Evolutionary conservation across 1,140 invertebrate genomes (phyloP), one percentile per base, ranked within the genome.

Genomic region (Macrostomum lignano): DNA sequence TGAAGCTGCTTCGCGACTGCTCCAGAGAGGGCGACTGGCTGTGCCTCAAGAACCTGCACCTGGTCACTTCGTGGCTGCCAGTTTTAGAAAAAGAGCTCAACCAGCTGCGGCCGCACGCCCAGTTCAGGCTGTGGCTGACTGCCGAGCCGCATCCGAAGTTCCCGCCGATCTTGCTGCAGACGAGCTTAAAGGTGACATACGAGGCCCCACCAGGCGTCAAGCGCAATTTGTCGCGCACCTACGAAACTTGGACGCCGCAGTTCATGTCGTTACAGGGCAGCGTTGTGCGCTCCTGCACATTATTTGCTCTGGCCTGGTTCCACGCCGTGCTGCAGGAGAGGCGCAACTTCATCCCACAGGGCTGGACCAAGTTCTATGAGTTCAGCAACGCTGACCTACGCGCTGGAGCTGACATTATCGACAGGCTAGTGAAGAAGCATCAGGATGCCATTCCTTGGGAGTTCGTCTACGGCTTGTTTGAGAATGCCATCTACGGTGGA

Each of bases 271-370:
- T 48, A 44, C 46, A 46, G 45, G 54, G 48, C 38, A 61, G 50
- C 40, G 46, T 67, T 53, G 32, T 47, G 7, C 34, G 55, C 4
- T 39, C 55, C 13, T 62, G 63, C 42, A 58, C 68, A 14, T 58
- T 69, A 23, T 71, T 79, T 47, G 60, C 68, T 2, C 46, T 79
- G 7, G 66, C 72, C 6, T 77, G 72, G 68, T 63, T 79, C 35
- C 76, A 84, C 49, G 74, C 78, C 0, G 62, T 82, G 4, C 51
- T 84, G 13, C 76, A 84, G 49, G 79, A 88, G 55, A 62, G 81
- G 31, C 59, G 79, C 38, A 72, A 67, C 38, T 84, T 68, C 47
- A 74, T 81, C 41, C 75, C 73, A 5, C 71, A 73, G 60, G 74
- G 73, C 2, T 79, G 75, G 74, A 70, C 68, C 0, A 74, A 73